Evolutionary conservation across 2,888 invertebrate genomes (phyloP).

Genomic region (Danaus chrysippus): DNA sequence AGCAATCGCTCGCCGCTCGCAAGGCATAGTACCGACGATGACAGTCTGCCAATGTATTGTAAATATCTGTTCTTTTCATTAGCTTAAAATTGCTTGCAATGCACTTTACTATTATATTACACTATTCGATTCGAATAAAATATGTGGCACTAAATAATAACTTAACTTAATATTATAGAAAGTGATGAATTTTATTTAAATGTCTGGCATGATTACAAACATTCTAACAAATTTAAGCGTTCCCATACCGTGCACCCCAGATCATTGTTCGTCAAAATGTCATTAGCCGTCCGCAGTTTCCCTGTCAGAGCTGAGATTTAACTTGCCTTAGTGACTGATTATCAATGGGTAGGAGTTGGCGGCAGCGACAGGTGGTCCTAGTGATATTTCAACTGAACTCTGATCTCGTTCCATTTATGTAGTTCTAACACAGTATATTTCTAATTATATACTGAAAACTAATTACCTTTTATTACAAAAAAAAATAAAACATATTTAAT

Average conservation of each 20-base stretch:
- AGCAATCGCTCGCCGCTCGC: slow-evolving; percentile 52
- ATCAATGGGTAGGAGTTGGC: slow-evolving; percentile 67
- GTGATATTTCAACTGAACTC: slow-evolving; percentile 15
- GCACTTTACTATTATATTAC: too few relatives aligned
- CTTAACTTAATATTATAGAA: too few relatives aligned
- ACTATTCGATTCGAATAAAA: too few relatives aligned
- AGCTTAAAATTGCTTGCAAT: too few relatives aligned
- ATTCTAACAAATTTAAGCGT: slow-evolving; percentile 17
- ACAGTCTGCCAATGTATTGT: slow-evolving; percentile 70
- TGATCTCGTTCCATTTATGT: not conserved
- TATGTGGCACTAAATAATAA: too few relatives aligned
- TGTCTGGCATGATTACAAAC: not conserved
- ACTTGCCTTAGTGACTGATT: slow-evolving; percentile 76
- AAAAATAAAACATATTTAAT: slow-evolving; percentile 3
- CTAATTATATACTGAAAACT: not conserved
- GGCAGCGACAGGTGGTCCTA: slow-evolving; percentile 72
- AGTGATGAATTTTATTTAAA: not conserved
- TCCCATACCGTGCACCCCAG: slow-evolving; percentile 47
- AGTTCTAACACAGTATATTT: not conserved
- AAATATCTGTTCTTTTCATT: slow-evolving; percentile 52
- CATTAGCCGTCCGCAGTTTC: slow-evolving; percentile 50
- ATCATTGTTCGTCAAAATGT: slow-evolving; percentile 67
- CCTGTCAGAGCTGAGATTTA: slow-evolving; percentile 61
- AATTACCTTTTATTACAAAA: not conserved
- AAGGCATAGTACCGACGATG: slow-evolving; percentile 63